Evolutionary conservation across 2,113 vertebrate species (phyloP), one percentile per base, ranked within the genome.

Genomic region (Orthonyx spaldingii): DNA sequence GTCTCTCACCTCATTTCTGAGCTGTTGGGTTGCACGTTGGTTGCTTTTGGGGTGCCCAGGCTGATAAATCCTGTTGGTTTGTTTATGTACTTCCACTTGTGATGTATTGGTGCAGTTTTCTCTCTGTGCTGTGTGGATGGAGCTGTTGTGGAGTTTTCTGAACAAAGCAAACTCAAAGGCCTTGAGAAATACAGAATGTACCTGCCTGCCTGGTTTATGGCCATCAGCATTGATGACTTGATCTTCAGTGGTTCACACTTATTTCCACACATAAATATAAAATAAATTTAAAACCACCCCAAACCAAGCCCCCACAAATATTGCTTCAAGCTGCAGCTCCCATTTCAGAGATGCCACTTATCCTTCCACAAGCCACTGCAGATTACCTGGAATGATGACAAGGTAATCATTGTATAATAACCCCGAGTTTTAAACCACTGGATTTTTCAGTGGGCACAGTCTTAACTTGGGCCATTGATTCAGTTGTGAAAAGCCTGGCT

Each of bases 331-430:
- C 55, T 88, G 52, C 63, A 80, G 52, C 23, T 90, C 32, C 60
- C 22, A 1, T 57, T 77, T 63, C 27, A 39, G 68, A 87, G 69
- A 37, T 59, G 32, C 39, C 22, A 2, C 26, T 57, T 91, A 6
- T 3, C 32, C 66, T 63, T 79, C 52, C 53, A 7, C 3, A 4
- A 55, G 55, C 28, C 42, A 11, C 49, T 9, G 56, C 32, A 50
- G 44, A 37, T 64, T 56, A 30, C 37, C 70, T 64, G 81, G 18
- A 28, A 13, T 4, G 30, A 37, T 13, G 35, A 13, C 13, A 27
- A 9, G 44, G 24, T 46, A 10, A 28, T 57, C 0, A 4, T 8
- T 69, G 44, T 42, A 0, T 10, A 5, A 35, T 1, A 32, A 22
- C 41, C 56, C 24, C 44, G 9, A 28, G n/a, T 68, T 60, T 24